Evolutionary conservation across 2,888 invertebrate species (phyloP), one percentile per base, ranked within the genome.

Genomic region (Trichacis sp.): DNA sequence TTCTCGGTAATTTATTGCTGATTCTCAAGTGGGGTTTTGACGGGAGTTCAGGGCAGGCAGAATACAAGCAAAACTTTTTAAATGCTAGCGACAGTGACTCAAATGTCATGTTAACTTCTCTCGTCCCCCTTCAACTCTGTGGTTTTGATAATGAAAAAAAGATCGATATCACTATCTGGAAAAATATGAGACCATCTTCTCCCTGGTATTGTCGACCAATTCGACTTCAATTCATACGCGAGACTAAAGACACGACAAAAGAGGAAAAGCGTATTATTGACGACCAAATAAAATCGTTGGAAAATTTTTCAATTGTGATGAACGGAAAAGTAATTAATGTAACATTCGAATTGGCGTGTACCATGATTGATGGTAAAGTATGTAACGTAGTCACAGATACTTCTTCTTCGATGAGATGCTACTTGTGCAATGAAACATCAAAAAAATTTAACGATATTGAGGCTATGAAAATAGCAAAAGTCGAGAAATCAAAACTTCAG

Each of bases 371-470:
- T n/a, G n/a, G n/a, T n/a, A n/a, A n/a, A n/a, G n/a, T n/a, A n/a
- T n/a, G n/a, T n/a, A n/a, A n/a, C n/a, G 54, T 59, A 19, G 47
- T 69, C 19, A 59, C 67, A 11, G 40, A 47, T 19, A 63, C 47
- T 20, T 24, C 29, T 14, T 68, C 66, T 17, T 14, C 68, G 43
- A 57, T 53, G 48, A 55, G 70, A 20, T 70, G 68, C 50, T 68
- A 68, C 33, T 12, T 70, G 36, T 71, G 71, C 38, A 49, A 54
- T 6, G 52, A 50, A 17, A 64, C 64, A 45, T 64, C 61, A 11
- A 64, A 63, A 49, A 45, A 68, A 8, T 66, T 71, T 12, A 70
- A 68, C 24, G 40, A 65, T 49, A 46, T 69, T 12, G 64, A 70
- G 18, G 36, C 30, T 9, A 48, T 58, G 42, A 11, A 24, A 20